Conservation (phyloP, 1,140 invertebrate species). For the Eubasilissa regina region DNA sequence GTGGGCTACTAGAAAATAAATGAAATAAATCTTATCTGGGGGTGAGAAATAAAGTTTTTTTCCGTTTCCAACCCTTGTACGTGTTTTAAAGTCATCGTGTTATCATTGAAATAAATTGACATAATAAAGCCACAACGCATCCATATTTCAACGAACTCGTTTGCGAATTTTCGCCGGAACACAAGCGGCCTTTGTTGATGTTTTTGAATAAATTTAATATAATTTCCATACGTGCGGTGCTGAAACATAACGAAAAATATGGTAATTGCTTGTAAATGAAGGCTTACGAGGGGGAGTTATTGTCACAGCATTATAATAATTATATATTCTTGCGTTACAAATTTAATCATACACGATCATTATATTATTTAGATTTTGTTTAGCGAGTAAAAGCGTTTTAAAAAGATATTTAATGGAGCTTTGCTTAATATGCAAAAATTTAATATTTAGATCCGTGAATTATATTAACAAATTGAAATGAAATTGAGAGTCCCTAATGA, state of each 20-base stretch:
- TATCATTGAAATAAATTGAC: not conserved
- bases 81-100: no score
- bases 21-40: no score
- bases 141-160: not conserved
- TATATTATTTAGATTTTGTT: no score
- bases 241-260: slow-evolving; percentile 17
- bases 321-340: slow-evolving; percentile 1
- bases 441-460: not conserved
- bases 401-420: not conserved
- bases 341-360: not conserved
- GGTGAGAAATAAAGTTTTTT: no score
- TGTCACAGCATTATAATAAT: slow-evolving; percentile 23
- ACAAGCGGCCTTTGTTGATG: slow-evolving; percentile 13
- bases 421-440: not conserved
- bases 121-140: not conserved
- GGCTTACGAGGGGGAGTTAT: slow-evolving; percentile 19
- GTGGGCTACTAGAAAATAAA: no score
- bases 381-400: not conserved
- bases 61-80: no score
- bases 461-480: not conserved
- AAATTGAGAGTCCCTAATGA: no score
- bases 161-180: slow-evolving; percentile 5
- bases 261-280: slow-evolving; percentile 30
- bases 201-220: slow-evolving; percentile 34
- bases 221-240: slow-evolving; percentile 31